Percentiles rank a stretch among this genome's conserved stretches.
Evolutionary conservation across 2,888 invertebrate species (phyloP).

Genomic region (Xanthia togata): DNA sequence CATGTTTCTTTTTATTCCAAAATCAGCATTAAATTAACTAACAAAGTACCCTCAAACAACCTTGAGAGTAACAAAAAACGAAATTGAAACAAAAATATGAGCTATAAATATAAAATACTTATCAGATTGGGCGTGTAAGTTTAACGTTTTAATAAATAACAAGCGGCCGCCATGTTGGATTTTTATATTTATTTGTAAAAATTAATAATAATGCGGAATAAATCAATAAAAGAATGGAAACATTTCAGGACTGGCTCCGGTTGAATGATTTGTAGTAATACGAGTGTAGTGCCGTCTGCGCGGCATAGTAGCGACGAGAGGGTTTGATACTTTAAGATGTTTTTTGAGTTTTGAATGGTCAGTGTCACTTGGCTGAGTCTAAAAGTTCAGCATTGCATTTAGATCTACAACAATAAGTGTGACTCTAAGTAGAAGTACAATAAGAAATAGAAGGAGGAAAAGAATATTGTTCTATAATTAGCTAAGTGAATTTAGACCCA

Average conservation of each 20-base stretch:
- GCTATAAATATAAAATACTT: conserved; percentile 81
- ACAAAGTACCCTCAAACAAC: conserved; percentile 70
- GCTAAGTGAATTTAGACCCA: too few relatives aligned
- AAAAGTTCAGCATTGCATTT: too few relatives aligned
- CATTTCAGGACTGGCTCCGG: conserved; percentile 84
- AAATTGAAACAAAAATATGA: conserved; percentile 74
- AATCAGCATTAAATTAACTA: conserved; percentile 58
- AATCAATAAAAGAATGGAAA: conserved; percentile 90
- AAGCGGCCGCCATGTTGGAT: conserved; percentile 71
- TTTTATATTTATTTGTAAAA: conserved; percentile 75
- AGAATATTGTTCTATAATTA: too few relatives aligned
- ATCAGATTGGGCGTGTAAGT: conserved; percentile 85
- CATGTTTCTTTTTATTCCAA: conserved; percentile 43
- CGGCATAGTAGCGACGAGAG: conserved; percentile 30
- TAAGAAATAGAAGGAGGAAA: too few relatives aligned
- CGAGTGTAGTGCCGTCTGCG: conserved; percentile 84
- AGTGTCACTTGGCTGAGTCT: too few relatives aligned
- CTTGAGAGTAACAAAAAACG: conserved; percentile 68
- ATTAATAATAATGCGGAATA: conserved; percentile 90
- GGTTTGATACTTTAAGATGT: conserved; percentile 78
- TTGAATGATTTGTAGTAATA: conserved; percentile 90
- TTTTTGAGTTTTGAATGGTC: background rate
- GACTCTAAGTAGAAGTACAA: too few relatives aligned
- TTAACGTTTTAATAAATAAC: conserved; percentile 86
- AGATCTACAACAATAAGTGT: too few relatives aligned